Evolutionary conservation across 30 jellyfish, hydroid and myxozoan species (phyloP).

Genomic region (Turritopsis rubra): DNA sequence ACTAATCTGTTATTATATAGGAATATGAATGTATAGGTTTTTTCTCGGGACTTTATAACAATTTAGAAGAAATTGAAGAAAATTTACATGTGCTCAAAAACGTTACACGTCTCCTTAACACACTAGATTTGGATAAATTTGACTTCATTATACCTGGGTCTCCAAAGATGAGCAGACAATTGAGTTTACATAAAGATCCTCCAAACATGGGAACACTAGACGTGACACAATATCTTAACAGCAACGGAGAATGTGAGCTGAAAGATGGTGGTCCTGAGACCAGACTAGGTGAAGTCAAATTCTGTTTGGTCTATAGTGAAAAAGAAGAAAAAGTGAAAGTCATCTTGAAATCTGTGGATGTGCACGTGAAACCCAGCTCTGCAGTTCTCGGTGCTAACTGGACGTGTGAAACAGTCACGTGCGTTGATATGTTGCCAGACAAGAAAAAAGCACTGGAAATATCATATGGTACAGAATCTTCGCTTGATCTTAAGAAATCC

Average conservation of each 20-base stretch:
- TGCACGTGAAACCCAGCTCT: conserved; percentile 56
- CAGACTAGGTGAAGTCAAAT: conserved; percentile 41
- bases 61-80: too few species aligned
- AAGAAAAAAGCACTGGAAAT: conserved; percentile 23
- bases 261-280: background rate
- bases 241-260: conserved; percentile 13
- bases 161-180: background rate
- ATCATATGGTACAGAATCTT: background rate
- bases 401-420: conserved; percentile 37
- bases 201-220: conserved; percentile 19
- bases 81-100: too few species aligned
- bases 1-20: too few species aligned
- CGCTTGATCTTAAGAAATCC: conserved; percentile 12
- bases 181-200: background rate
- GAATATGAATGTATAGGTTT: too few species aligned
- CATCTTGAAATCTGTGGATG: conserved; percentile 32
- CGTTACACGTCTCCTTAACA: too few species aligned
- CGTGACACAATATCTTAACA: conserved; percentile 8
- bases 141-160: conserved; percentile 29
- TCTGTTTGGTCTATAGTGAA: conserved; percentile 40
- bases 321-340: conserved; percentile 55
- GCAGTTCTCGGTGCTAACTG: conserved; percentile 61
- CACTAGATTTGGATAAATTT: conserved; percentile 17
- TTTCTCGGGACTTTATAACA: too few species aligned
- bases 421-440: background rate